Evolutionary conservation across 2,113 vertebrate species (phyloP).

Genomic region (Smithornis capensis): DNA sequence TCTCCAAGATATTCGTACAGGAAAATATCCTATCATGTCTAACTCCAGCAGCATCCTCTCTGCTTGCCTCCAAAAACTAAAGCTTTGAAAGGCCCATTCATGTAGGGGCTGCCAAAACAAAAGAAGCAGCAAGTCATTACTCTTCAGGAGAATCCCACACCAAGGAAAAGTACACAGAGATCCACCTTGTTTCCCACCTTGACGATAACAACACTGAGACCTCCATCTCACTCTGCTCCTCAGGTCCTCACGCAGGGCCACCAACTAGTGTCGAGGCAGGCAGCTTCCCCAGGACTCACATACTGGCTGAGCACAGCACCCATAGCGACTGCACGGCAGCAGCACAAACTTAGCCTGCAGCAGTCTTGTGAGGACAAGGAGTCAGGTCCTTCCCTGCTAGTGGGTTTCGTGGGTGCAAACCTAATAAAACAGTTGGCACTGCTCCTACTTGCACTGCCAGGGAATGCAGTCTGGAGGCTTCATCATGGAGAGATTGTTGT

Average conservation of each 20-base stretch:
- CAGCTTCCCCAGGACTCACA: not conserved
- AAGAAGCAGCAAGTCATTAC: not conserved
- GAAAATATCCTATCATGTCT: not conserved
- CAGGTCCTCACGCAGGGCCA: fast-evolving
- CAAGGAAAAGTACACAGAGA: not conserved
- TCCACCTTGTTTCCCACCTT: not conserved
- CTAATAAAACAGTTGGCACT: conserved; percentile 12
- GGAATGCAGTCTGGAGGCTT: conserved; percentile 10
- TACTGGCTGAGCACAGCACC: fast-evolving
- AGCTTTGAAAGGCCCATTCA: not conserved
- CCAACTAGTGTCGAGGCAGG: not conserved
- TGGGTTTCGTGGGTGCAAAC: conserved; percentile 14
- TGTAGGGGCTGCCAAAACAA: not conserved
- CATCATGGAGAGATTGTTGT: not conserved
- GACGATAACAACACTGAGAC: not conserved
- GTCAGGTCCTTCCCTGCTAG: not conserved
- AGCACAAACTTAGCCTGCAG: not conserved
- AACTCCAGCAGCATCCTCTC: not conserved
- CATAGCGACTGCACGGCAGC: fast-evolving
- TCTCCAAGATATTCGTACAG: not conserved
- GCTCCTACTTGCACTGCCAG: not conserved
- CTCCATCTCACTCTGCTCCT: not conserved
- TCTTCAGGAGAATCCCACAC: not conserved
- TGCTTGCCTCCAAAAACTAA: not conserved
- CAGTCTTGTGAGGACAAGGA: not conserved